These are phyloP conservation scores for Sphaerophoria taeniata DNA, from an alignment of 2,888 invertebrate genomes.

Conservation along the genomic window DNA sequence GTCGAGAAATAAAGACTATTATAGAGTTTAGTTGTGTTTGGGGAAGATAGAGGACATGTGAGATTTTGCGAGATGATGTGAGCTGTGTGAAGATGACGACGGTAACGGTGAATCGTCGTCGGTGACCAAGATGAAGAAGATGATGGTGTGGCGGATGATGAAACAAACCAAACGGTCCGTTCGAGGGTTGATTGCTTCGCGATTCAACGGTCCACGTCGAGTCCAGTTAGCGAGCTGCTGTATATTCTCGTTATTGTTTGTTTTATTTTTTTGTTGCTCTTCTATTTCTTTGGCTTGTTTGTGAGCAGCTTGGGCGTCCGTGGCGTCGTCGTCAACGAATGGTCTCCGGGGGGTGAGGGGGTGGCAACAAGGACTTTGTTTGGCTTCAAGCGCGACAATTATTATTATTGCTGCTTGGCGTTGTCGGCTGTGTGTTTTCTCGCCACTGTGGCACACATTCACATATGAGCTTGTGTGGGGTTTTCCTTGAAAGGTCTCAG, in stretches of 20 bases:
- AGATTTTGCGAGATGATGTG: not conserved
- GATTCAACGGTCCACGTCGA: conserved; percentile 47
- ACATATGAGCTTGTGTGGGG: conserved; percentile 13
- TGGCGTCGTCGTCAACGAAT: conserved; percentile 18
- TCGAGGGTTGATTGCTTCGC: conserved; percentile 47
- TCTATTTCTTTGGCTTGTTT: conserved; percentile 32
- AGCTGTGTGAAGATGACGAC: conserved; percentile 60
- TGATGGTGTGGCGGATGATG: conserved; percentile 39
- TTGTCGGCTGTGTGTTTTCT: conserved; percentile 35
- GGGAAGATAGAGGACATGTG: conserved; percentile 21
- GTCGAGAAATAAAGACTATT: not conserved
- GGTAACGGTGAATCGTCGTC: conserved; percentile 57
- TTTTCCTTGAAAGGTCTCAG: not conserved
- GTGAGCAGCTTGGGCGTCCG: conserved; percentile 48
- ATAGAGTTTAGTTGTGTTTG: not conserved
- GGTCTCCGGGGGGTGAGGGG: not conserved
- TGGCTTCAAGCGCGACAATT: conserved; percentile 70
- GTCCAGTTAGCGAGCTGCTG: conserved; percentile 69
- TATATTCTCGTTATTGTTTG: conserved; percentile 70
- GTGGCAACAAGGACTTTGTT: conserved; percentile 32
- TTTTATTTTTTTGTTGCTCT: conserved; percentile 8
- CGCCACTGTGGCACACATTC: conserved; percentile 37
- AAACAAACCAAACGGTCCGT: not conserved
- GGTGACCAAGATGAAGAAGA: too few species aligned
- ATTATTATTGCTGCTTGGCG: conserved; percentile 44